Evolutionary conservation across 2,113 vertebrate genomes (phyloP), one percentile per base, ranked within the genome.

Genomic region (Corythoichthys haematopterus): DNA sequence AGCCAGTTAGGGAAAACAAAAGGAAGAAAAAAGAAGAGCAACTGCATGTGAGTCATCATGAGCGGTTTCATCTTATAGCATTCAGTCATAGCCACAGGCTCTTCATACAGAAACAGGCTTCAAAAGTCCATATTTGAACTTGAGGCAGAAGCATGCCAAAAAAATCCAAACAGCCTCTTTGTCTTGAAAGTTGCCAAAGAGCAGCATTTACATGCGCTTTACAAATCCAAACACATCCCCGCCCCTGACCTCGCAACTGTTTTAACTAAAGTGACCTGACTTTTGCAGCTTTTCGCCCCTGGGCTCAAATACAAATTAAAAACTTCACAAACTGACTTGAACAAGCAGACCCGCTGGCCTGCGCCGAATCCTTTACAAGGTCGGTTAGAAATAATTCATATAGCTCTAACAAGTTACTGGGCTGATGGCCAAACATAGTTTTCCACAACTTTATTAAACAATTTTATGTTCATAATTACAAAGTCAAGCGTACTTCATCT

Each of bases 41-140:
- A 59, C 58, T 65, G 70, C 68, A 57, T 69, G 67, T 65, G 66
- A 81, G 71, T 79, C 73, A 71, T 57, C 50, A 10, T 83, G 59
- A 81, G 69, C 38, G 53, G 59, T 64, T 57, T 72, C 67, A 15
- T 78, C 83, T 73, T 57, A 58, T 75, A 70, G 71, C 71, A 55
- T 9, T 33, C 60, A 6, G 38, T 66, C 71, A 61, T 70, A 66
- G 77, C 87, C 75, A 76, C 76, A 59, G 76, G 79, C 76, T 70
- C 66, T 68, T 84, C 65, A 62, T 79, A 75, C 75, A 43, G 53
- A 56, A 67, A 77, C 1, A 45, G 51, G 63, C 70, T 78, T 79
- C 64, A 72, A 71, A 85, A 77, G 68, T 81, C 83, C 62, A 79
- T 45, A 71, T 82, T 75, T 80, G 66, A 81, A 83, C 81, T 84